Evolutionary conservation across 2,888 invertebrate genomes (phyloP), one percentile per base, ranked within the genome.

Genomic region (Drosophila greeni): DNA sequence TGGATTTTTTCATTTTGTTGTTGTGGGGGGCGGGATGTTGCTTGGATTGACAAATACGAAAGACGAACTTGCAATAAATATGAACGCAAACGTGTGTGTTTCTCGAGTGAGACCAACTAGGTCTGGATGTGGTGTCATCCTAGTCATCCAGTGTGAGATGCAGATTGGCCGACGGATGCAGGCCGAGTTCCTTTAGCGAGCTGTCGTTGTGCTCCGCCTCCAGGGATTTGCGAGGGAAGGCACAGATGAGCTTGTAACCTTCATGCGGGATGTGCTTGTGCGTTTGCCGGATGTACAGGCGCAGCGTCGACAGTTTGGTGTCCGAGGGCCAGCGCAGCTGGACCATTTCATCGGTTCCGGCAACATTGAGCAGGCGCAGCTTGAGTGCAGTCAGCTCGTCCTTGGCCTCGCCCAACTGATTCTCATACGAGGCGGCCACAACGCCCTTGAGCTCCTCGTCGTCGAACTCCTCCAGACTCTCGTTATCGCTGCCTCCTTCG

Each of bases 251-350:
- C 75, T 89, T 89, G 59, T 88, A 88, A 37, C 86, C 85, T 39
- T 81, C 77, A 58, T 82, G 80, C 24, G 86, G 86, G 74, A 87
- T 84, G 62, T 88, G 87, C 66, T 85, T 86, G 76, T 86, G 87
- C 70, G 76, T 75, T 68, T 86, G 86, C 2, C 71, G 69, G 23
- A 89, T 87, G 70, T 87, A 89, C 3, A 86, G 66, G 48, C 86
- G 85, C 16, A 89, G 72, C 0, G 85, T 87, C 39, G 84, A 75
- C 23, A 89, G 66, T 68, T 82, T 84, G 3, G 88, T 87, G 54
- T 88, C 85, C 26, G 87, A 88, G 8, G 89, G 88, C 89, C 88
- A 89, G 54, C 87, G 87, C 43, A 89, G 65, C 61, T 86, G 86
- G n/a, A 87, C 84, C 37, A 86, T 79, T 65, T 87, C 86, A 42